phyloP scores from a whole-genome alignment of 2,797 vertebrate genomes.

The Graptemys geographica region DNA sequence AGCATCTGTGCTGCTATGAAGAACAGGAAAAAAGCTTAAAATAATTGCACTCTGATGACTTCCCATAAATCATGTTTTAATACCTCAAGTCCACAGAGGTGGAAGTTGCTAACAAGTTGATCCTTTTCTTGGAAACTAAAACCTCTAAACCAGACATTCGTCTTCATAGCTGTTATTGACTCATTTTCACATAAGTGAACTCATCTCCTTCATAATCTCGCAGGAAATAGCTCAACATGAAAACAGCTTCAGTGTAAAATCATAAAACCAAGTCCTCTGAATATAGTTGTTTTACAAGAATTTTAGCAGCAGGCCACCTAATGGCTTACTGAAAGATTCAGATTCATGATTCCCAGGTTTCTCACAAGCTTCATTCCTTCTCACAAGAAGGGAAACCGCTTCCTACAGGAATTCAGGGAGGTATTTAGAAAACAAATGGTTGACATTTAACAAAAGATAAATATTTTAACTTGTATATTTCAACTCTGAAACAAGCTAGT shows the following conservation, averaged over 20 bases:
- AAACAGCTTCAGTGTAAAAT: not conserved
- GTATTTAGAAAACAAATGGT: not conserved
- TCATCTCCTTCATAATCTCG: not conserved
- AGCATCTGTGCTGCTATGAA: not conserved
- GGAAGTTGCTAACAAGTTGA: not conserved
- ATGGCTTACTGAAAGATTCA: not conserved
- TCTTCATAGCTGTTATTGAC: not conserved
- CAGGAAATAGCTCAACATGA: not conserved
- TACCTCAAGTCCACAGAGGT: not conserved
- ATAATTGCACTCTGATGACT: fast-evolving
- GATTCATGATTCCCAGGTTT: not conserved
- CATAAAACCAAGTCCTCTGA: not conserved
- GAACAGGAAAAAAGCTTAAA: not conserved
- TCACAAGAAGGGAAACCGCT: not conserved
- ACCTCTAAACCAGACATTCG: not conserved
- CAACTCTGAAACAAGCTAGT: not conserved
- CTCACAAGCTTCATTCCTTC: not conserved
- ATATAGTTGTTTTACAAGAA: not conserved
- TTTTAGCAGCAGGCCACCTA: not conserved
- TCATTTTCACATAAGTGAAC: not conserved
- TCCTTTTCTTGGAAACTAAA: not conserved
- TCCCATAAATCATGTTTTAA: not conserved
- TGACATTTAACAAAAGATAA: not conserved
- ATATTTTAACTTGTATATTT: not conserved
- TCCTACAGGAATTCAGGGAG: not conserved